These are phyloP conservation scores for Lepidothrix coronata DNA, from an alignment of 2,113 vertebrate species.

Conservation along the genomic window DNA sequence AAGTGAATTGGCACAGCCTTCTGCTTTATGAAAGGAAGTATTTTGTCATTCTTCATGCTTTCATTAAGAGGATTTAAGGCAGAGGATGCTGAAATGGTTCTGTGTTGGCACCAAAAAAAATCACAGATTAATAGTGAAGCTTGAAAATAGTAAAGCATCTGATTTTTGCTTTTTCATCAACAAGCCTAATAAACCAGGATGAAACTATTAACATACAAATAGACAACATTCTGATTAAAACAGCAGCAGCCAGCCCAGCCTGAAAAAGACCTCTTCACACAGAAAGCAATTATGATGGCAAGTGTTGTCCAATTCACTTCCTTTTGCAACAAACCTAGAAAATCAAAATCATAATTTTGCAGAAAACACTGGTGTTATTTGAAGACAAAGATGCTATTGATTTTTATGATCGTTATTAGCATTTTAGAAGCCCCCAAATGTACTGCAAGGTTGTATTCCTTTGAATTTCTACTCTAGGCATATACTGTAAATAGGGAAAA, in stretches of 20 bases:
- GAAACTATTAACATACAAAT: conserved; percentile 82
- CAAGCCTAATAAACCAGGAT: conserved; percentile 73
- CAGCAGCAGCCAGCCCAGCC: conserved; percentile 56
- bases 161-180: conserved; percentile 76
- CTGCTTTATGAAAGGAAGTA: conserved; percentile 49
- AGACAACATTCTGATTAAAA: conserved; percentile 78
- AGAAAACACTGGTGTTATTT: not conserved
- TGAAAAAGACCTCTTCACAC: conserved; percentile 60
- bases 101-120: conserved; percentile 48
- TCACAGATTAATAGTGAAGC: conserved; percentile 68
- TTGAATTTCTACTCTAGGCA: not conserved
- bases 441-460: not conserved
- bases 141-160: conserved; percentile 68
- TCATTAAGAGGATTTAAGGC: conserved; percentile 67
- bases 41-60: conserved; percentile 62
- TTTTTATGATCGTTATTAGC: not conserved
- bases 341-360: conserved; percentile 58
- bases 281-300: conserved; percentile 67
- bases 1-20: conserved; percentile 35
- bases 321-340: conserved; percentile 52
- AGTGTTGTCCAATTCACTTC: conserved; percentile 54
- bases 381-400: not conserved
- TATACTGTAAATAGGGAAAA: not conserved
- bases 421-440: not conserved
- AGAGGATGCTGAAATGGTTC: conserved; percentile 64